Base-by-base conservation (phyloP, 2,888 invertebrate genomes). In the Drosophila flavopinicola region DNA sequence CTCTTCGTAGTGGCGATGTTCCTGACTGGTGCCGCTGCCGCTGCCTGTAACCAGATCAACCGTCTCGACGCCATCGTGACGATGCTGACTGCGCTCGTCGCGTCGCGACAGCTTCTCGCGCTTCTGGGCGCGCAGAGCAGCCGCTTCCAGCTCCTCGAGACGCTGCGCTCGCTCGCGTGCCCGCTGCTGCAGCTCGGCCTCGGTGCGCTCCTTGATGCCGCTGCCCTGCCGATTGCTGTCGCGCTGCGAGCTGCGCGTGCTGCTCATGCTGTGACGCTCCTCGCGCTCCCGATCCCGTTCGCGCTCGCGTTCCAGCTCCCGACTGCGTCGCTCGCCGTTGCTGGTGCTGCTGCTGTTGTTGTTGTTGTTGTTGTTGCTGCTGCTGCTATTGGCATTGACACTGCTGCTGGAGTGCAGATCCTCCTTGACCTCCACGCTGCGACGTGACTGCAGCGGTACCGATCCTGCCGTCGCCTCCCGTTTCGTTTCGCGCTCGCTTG, bases 221-320 rank as follows among this genome's bases (percentile, higher is more conserved):
- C 83, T 88, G 42, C 85, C 87, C 29, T 88, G 88, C 32, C 89
- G 88, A 66, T 85, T 90, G 25, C 71, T 65, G 2, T 91, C 90
- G 53, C 90, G 84, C 7, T 67, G 74, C 5, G 88, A 52, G 35
- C 84, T 82, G 47, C 91, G 88, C 5, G 88, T 49, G 27, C 85
- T 85, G 63, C 90, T 86, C n/a, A 78, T 53, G 23, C 84, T 87
- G 35, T 86, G 72, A 41, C 88, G 88, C 30, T 88, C 89, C 9
- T 89, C 89, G 6, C 88, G 83, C 5, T 77, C 79, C 3, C 86
- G 78, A 29, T 88, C 88, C 30, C 79, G 51, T 25, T 87, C 87
- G 6, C 42, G 42, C 17, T 42, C 44, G n/a, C 84, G 84, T 4
- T 78, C 78, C 25, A 37, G 37, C 11, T 78, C 80, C 5, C 78